Base-by-base conservation (phyloP, 2,888 invertebrate genomes). In the Pheosia tremula region DNA sequence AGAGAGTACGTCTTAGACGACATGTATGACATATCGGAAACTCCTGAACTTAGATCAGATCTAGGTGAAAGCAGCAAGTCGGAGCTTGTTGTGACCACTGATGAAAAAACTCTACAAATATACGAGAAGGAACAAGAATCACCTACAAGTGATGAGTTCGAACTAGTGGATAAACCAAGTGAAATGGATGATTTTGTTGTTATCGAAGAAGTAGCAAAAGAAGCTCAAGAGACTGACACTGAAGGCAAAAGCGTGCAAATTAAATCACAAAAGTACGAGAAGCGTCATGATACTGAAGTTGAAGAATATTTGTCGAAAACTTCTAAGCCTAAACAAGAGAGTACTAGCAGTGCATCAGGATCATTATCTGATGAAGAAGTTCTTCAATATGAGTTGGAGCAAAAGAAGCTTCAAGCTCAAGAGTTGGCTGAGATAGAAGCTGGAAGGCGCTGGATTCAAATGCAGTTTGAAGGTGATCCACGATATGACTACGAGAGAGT, bases 121-220 rank as follows among this genome's bases (percentile, higher is more conserved):
- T 88, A 86, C 58, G 94, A 95, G 69, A 95, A 95, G 74, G 94
- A 94, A 77, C 94, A 95, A 68, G 96, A 97, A 73, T 97, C 97
- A 0, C 97, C 97, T 0, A 96, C 95, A 9, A 97, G 96, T 78
- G 97, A 97, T 83, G 97, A 97, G 38, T 98, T 98, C 85, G 98
- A 98, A 94, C 95, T 98, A 94, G 94, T 98, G 0, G 97, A 98
- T 75, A 97, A 97, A 81, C 97, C 97, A 0, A 97, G 97, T 80
- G 95, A 97, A 72, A 96, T 97, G 72, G 98, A 98, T 79, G 97
- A 98, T 76, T 97, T 97, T 81, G 97, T 98, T 0, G 97, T 97
- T 0, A 96, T 97, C 68, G 97, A 97, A 89, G 98, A 98, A 86
- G 97, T 98, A 1, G 97, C 97, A 1, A 97, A 96, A 82, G 97